Conservation (phyloP, 2,113 vertebrate genomes). For the Gadus chalcogrammus region DNA sequence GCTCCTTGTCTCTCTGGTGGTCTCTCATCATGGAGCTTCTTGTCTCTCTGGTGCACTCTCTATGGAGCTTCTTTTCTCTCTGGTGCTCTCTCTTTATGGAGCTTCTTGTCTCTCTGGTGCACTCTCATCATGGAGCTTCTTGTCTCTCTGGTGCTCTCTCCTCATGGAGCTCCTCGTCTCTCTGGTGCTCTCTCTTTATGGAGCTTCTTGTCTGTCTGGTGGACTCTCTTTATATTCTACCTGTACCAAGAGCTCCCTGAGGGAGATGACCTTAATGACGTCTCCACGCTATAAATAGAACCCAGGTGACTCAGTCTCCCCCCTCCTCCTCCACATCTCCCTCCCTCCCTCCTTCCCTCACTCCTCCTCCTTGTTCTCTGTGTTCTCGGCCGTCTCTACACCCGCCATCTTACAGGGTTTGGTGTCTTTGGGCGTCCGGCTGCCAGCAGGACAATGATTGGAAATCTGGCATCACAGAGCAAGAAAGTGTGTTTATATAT, state of each 20-base stretch:
- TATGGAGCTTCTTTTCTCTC: background rate
- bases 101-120: constrained; percentile 10
- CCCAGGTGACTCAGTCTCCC: constrained; percentile 22
- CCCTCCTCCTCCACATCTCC: constrained; percentile 7
- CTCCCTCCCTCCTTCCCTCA: constrained; percentile 8
- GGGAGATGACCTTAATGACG: constrained; percentile 13
- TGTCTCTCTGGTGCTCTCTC: constrained; percentile 28
- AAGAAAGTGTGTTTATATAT: background rate
- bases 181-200: background rate
- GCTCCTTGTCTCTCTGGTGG: constrained; percentile 11
- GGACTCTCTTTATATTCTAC: constrained; percentile 23
- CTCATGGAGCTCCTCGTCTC: constrained; percentile 18
- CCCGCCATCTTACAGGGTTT: background rate
- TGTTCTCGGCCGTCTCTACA: background rate
- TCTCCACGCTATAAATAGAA: constrained; percentile 53
- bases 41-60: constrained; percentile 28
- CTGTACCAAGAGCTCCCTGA: constrained; percentile 43
- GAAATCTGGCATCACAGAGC: constrained; percentile 23
- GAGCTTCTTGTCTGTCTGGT: background rate
- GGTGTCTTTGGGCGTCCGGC: background rate
- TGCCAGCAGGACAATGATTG: constrained; percentile 22
- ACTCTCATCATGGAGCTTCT: no score
- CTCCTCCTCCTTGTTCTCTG: background rate
- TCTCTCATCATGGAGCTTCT: no score
- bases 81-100: background rate